phyloP scores from a whole-genome alignment of 2,113 vertebrate genomes.

The Mustela lutreola region DNA sequence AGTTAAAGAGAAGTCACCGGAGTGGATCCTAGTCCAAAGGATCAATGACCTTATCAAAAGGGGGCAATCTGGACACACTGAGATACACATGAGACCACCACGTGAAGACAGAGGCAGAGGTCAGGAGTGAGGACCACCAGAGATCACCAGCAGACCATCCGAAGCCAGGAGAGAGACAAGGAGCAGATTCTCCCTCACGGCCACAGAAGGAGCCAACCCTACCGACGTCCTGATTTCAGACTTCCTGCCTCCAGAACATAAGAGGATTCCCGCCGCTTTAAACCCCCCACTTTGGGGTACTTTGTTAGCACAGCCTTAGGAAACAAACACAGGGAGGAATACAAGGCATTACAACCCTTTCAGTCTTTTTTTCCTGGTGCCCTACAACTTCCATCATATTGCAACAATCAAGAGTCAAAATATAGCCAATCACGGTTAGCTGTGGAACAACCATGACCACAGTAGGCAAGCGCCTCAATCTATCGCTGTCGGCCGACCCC shows the following conservation, averaged over 20 bases:
- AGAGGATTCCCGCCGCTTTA: neutral
- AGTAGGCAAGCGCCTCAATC: neutral
- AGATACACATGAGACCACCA: neutral
- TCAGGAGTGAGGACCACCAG: neutral
- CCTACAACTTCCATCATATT: neutral
- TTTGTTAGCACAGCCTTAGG: neutral
- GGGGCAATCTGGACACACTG: neutral
- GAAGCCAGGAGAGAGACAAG: neutral
- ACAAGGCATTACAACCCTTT: neutral
- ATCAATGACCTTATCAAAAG: neutral
- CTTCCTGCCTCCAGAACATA: neutral
- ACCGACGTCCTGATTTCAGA: neutral
- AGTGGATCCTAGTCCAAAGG: neutral
- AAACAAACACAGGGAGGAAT: neutral
- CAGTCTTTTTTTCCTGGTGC: neutral
- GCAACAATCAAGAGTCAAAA: neutral
- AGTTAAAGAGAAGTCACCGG: neutral
- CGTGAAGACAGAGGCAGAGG: neutral
- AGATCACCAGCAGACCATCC: neutral
- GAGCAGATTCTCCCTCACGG: fast-evolving
- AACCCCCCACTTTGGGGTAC: neutral
- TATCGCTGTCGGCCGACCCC: fast-evolving
- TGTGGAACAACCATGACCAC: neutral
- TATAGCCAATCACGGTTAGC: neutral
- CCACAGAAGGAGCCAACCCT: neutral